Percentiles rank a stretch among this genome's conserved stretches.
Evolutionary conservation across 2,113 vertebrate species (phyloP).

Genomic region (Ochotona princeps): DNA sequence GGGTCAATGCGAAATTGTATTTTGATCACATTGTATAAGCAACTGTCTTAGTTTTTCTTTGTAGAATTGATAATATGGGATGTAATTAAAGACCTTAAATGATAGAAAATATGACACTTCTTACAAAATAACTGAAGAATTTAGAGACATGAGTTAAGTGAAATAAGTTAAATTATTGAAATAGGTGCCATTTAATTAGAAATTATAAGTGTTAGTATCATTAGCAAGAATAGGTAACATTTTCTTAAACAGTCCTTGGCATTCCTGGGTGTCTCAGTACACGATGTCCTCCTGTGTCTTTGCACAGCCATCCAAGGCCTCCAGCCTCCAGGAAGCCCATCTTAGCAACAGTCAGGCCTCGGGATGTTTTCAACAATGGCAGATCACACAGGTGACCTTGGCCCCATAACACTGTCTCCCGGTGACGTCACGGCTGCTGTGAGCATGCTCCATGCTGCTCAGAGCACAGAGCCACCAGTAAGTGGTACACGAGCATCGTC

Average conservation of each 20-base stretch:
- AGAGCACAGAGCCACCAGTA: too few relatives aligned
- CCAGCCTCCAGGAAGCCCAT: too few relatives aligned
- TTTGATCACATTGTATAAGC: conserved; percentile 15
- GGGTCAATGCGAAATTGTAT: background rate
- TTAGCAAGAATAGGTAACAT: background rate
- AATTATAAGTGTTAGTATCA: conserved; percentile 4
- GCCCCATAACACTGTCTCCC: too few relatives aligned
- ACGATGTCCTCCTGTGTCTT: background rate
- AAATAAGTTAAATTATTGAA: conserved; percentile 54
- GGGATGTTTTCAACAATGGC: too few relatives aligned
- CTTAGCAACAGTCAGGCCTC: too few relatives aligned
- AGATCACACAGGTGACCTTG: background rate
- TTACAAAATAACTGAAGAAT: conserved; percentile 51
- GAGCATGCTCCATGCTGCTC: too few relatives aligned
- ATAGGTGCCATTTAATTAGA: conserved; percentile 38
- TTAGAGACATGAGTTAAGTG: conserved; percentile 15
- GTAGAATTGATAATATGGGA: background rate
- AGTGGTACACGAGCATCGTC: background rate
- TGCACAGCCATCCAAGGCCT: accelerated
- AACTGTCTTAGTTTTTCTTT: background rate
- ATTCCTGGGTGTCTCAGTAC: accelerated
- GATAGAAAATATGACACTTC: conserved; percentile 1
- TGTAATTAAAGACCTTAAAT: background rate
- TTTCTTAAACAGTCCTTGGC: background rate
- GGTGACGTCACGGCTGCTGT: too few relatives aligned